These are phyloP conservation scores for Brachionus angularis DNA, from an alignment of 1,140 invertebrate genomes.

Conservation along the genomic window DNA sequence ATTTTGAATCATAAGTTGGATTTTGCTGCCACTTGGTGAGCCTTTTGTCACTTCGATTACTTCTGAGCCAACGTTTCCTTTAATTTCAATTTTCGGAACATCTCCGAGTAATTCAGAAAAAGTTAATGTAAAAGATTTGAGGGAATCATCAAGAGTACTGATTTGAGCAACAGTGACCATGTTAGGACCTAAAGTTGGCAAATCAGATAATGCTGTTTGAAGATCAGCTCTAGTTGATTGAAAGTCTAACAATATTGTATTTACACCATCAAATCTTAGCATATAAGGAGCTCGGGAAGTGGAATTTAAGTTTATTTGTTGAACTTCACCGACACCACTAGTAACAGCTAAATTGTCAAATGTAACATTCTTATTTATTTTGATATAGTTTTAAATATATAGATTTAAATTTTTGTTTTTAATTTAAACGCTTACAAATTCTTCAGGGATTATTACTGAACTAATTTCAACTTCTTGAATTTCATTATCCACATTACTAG, in stretches of 20 bases:
- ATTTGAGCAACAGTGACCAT: neutral
- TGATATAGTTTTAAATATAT: too few species aligned
- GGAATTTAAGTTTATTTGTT: too few species aligned
- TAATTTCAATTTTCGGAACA: conserved; percentile 1
- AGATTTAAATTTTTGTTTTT: neutral
- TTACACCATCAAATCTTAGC: too few species aligned
- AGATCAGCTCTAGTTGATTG: neutral
- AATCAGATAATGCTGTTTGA: conserved; percentile 7
- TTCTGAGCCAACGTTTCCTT: neutral
- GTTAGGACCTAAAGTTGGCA: neutral
- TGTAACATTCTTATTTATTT: too few species aligned
- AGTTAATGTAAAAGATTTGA: neutral
- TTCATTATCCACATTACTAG: conserved; percentile 15
- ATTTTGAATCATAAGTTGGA: conserved; percentile 18
- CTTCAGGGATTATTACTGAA: neutral
- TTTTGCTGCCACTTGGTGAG: neutral
- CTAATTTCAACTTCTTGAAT: conserved; percentile 31
- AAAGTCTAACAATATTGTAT: conserved; percentile 10
- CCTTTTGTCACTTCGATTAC: conserved; percentile 18
- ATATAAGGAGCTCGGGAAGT: too few species aligned
- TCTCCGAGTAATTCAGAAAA: neutral
- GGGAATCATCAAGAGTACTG: neutral
- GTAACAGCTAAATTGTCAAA: too few species aligned
- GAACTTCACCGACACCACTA: too few species aligned
- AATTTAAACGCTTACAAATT: too few species aligned